Percentiles rank a stretch among this genome's conserved stretches.
These are phyloP conservation scores for Drosophila yakuba DNA, from an alignment of 1,140 invertebrate species.

Conservation along the genomic window DNA sequence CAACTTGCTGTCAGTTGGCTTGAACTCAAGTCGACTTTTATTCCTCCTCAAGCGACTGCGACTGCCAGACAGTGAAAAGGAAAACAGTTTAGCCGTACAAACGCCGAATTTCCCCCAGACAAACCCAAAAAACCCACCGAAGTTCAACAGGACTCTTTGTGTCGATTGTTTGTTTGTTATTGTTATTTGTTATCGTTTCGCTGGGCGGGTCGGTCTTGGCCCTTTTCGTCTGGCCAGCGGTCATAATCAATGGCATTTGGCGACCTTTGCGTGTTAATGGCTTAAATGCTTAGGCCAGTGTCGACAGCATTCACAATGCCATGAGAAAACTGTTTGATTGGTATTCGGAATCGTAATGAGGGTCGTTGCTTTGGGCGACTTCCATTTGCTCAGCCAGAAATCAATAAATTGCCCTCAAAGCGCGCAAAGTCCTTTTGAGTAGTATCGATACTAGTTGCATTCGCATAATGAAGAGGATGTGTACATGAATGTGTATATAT, in stretches of 20 bases:
- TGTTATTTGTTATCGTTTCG: constrained; percentile 36
- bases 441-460: constrained; percentile 7
- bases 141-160: constrained; percentile 35
- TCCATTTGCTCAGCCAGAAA: constrained; percentile 52
- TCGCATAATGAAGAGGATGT: constrained; percentile 23
- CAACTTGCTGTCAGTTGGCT: neutral
- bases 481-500: neutral
- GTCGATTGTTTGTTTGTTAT: constrained; percentile 56
- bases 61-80: constrained; percentile 15
- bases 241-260: constrained; percentile 73
- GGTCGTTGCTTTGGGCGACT: neutral
- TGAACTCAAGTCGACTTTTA: constrained; percentile 22
- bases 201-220: constrained; percentile 10
- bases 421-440: constrained; percentile 6
- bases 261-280: constrained; percentile 74
- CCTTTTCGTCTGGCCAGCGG: constrained; percentile 53
- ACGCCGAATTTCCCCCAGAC: constrained; percentile 6
- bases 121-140: constrained; percentile 10
- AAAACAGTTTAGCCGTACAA: constrained; percentile 23
- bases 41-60: constrained; percentile 4
- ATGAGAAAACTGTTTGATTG: constrained; percentile 22
- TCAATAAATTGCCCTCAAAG: constrained; percentile 64
- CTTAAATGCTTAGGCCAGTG: constrained; percentile 48
- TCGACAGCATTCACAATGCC: constrained; percentile 45
- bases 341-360: constrained; percentile 2